A percentile compares a stretch with the other conserved stretches of the same genome.
phyloP scores from a whole-genome alignment of 2,113 vertebrate genomes.

The Scytalopus superciliaris region DNA sequence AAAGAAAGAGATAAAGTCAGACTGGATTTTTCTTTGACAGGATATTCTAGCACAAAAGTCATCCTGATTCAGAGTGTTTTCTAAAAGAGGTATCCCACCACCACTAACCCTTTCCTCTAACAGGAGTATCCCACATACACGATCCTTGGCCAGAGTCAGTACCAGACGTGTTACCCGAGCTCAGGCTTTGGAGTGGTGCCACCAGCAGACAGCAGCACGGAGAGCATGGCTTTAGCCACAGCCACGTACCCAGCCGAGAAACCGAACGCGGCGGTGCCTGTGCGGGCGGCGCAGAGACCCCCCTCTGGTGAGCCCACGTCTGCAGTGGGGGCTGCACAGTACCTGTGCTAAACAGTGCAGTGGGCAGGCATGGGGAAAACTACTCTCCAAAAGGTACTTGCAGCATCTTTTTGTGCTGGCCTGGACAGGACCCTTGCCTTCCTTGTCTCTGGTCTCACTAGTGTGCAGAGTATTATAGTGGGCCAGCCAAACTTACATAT shows the following conservation, averaged over 20 bases:
- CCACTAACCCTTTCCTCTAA: background rate
- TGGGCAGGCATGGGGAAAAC: background rate
- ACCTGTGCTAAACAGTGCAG: background rate
- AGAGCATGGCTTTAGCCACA: slow-evolving; percentile 56
- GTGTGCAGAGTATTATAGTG: background rate
- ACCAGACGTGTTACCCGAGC: slow-evolving; percentile 87
- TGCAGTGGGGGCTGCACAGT: background rate
- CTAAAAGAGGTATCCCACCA: background rate
- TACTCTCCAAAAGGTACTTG: background rate
- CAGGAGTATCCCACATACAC: slow-evolving; percentile 93
- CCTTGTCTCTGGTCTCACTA: background rate
- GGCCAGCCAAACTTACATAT: fast-evolving
- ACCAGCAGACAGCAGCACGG: slow-evolving; percentile 74
- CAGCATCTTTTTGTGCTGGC: background rate
- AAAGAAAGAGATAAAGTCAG: background rate
- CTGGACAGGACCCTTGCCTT: background rate
- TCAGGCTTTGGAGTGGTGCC: slow-evolving; percentile 82
- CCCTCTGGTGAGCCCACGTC: slow-evolving; percentile 59
- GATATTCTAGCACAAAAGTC: background rate
- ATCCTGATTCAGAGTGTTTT: background rate
- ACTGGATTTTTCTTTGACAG: background rate
- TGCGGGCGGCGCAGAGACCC: slow-evolving; percentile 69
- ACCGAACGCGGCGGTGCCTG: slow-evolving; percentile 71
- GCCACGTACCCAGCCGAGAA: slow-evolving; percentile 80
- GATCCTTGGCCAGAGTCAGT: slow-evolving; percentile 89